Evolutionary conservation across 2,888 invertebrate genomes (phyloP), one percentile per base, ranked within the genome.

Genomic region (Caenorhabditis sp.): DNA sequence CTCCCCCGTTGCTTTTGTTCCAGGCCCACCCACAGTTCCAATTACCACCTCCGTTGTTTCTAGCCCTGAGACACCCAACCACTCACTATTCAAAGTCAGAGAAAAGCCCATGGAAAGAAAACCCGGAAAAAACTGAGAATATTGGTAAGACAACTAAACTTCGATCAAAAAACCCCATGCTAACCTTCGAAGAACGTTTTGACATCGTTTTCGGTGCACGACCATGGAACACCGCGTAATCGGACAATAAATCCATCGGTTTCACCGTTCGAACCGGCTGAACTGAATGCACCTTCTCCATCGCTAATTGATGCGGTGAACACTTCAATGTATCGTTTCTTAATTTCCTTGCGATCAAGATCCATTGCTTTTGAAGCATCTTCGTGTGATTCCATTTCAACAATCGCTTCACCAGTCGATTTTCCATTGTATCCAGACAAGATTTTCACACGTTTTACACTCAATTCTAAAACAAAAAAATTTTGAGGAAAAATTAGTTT

Each of bases 1-100:
- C 67, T 85, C 85, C 74, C 85, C 85, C 65, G 82, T 83, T 63
- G 84, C 81, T 70, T 84, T 81, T 66, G 82, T 31, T 55, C 43
- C 60, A 58, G 65, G 72, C 83, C 77, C 79, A 63, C 76, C 78
- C 82, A 82, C 81, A 76, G 81, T 80, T 75, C 82, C 83, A 63
- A 85, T 79, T 54, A 85, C 78, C 71, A 83, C 79, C 74, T 85
- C 85, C 66, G 78, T 83, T 70, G 81, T 76, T 62, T 76, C 78
- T 70, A 82, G 72, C 78, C 81, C 84, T 84, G 68, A 66, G 53
- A 61, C 50, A 57, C 61, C 69, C 27, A 64, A 58, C n/a, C 37
- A 36, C n/a, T 36, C 37, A 58, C 31, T 31, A 31, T 31, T 31
- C 4, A 31, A 31, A 31, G 31, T 31, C 31, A n/a, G n/a, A n/a